Evolutionary conservation across 2,797 vertebrate species (phyloP).

Genomic region (Thamnophis elegans): DNA sequence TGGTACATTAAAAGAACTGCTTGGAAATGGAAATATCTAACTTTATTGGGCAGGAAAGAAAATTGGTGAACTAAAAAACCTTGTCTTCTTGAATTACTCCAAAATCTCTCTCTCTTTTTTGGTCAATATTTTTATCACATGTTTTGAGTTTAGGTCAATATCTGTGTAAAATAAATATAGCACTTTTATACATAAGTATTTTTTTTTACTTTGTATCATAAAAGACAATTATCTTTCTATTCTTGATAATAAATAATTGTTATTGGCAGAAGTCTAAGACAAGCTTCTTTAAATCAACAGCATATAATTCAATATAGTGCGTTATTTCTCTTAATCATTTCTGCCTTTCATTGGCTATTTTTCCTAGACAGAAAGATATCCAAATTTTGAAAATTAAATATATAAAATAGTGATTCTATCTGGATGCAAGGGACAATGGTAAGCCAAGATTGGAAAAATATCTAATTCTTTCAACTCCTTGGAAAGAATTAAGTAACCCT

Average conservation of each 20-base stretch:
- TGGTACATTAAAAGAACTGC: neutral
- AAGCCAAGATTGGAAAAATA: neutral
- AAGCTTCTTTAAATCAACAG: neutral
- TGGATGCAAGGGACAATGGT: neutral
- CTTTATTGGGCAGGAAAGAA: neutral
- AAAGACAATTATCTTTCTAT: neutral
- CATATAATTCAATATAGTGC: neutral
- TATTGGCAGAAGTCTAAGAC: neutral
- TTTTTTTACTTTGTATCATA: neutral
- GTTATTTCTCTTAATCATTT: neutral
- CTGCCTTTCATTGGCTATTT: neutral
- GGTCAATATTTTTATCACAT: neutral
- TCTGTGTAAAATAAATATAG: neutral
- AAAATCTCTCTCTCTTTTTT: neutral
- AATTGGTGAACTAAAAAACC: conserved; percentile 1
- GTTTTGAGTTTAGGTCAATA: neutral
- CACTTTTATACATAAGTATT: neutral
- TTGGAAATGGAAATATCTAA: neutral
- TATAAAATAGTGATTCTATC: neutral
- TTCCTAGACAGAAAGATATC: neutral
- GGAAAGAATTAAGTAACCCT: neutral
- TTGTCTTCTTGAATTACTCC: neutral
- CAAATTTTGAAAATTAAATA: neutral
- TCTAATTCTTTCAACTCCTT: neutral
- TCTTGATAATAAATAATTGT: neutral